A percentile compares a stretch with the other conserved stretches of the same genome.
Evolutionary conservation across 1,140 invertebrate genomes (phyloP).

Genomic region (Drosophila busckii): DNA sequence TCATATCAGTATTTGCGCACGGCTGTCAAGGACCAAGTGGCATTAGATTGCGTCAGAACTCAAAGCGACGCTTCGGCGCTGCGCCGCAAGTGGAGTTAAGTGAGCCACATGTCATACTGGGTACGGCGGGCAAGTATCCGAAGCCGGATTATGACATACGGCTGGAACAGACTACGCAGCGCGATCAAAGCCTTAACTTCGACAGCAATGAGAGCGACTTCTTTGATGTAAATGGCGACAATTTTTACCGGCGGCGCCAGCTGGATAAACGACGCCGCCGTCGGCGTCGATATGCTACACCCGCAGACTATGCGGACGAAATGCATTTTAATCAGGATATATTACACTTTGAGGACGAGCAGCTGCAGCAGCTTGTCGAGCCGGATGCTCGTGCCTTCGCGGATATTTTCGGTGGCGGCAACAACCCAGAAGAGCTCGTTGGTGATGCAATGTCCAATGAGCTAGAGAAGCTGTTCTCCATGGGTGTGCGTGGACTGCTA

Average conservation of each 20-base stretch:
- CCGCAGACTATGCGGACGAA: slow-evolving; percentile 43
- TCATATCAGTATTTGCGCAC: slow-evolving; percentile 90
- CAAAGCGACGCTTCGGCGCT: slow-evolving; percentile 60
- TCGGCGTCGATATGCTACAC: slow-evolving; percentile 20
- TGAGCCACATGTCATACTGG: slow-evolving; percentile 63
- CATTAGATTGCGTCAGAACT: slow-evolving; percentile 66
- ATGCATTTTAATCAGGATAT: slow-evolving; percentile 78
- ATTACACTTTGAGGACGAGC: slow-evolving; percentile 62
- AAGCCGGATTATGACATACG: slow-evolving; percentile 60
- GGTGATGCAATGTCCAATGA: slow-evolving; percentile 85
- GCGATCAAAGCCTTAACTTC: slow-evolving; percentile 49
- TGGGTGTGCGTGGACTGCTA: slow-evolving; percentile 87
- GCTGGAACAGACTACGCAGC: slow-evolving; percentile 32
- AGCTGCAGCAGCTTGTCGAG: slow-evolving; percentile 62
- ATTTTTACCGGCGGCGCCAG: slow-evolving; percentile 57
- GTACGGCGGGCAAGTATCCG: slow-evolving; percentile 45
- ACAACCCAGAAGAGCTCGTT: slow-evolving; percentile 59
- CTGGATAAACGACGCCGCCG: slow-evolving; percentile 39
- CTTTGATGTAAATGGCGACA: slow-evolving; percentile 52
- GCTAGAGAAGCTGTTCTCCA: slow-evolving; percentile 90
- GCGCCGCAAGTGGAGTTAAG: slow-evolving; percentile 52
- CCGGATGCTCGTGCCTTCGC: slow-evolving; percentile 74
- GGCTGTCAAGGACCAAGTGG: slow-evolving; percentile 83
- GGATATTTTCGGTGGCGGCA: slow-evolving; percentile 50
- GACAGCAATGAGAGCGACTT: slow-evolving; percentile 50